Conservation (phyloP, 2,888 invertebrate species). For the Plebejus melissa region DNA sequence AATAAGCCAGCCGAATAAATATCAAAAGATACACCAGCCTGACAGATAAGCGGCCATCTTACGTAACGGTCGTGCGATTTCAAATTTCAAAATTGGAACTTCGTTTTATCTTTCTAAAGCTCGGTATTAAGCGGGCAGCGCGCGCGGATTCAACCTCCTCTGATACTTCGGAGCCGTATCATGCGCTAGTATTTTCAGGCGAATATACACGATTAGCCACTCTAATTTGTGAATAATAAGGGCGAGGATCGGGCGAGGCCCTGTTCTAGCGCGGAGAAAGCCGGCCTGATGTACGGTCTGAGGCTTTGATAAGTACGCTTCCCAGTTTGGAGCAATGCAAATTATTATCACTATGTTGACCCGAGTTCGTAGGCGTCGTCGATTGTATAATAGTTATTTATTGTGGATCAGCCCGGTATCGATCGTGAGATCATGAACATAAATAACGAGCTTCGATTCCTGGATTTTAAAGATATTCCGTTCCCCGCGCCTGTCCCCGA, state of each 20-base stretch:
- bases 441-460: conserved; percentile 37
- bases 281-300: conserved; percentile 55
- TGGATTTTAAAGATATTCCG: conserved; percentile 35
- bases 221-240: conserved; percentile 30
- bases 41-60: conserved; percentile 44
- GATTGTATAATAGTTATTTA: conserved; percentile 59
- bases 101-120: conserved; percentile 43
- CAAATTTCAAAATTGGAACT: conserved; percentile 45
- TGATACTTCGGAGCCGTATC: conserved; percentile 34
- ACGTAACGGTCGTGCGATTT: conserved; percentile 40
- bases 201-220: conserved; percentile 29
- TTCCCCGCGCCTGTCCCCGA: conserved; percentile 30
- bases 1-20: conserved; percentile 25
- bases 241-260: conserved; percentile 32
- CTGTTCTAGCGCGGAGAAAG: conserved; percentile 51
- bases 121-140: conserved; percentile 42
- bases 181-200: conserved; percentile 33
- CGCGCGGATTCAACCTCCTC: conserved; percentile 39
- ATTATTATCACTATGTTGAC: conserved; percentile 66
- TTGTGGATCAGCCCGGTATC: conserved; percentile 37
- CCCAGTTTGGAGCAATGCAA: conserved; percentile 62
- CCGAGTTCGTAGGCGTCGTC: conserved; percentile 54
- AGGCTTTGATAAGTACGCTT: conserved; percentile 65
- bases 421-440: conserved; percentile 39
- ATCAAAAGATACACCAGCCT: conserved; percentile 38